Base-by-base conservation (phyloP, 1,140 invertebrate species). In the Drosophila pandora region DNA sequence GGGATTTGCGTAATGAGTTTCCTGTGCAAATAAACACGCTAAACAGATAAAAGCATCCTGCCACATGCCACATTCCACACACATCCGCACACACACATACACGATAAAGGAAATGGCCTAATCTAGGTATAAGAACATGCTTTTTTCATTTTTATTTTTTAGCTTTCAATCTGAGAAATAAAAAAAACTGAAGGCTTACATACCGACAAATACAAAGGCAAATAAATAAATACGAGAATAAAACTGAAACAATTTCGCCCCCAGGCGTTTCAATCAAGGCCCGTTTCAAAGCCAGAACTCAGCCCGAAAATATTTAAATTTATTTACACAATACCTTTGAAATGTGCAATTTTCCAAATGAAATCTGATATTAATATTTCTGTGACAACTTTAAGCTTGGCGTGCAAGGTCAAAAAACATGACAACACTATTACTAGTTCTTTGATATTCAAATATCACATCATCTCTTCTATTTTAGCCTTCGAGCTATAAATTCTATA, bases 1-100 rank as follows among this genome's bases (percentile, higher is more conserved):
- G 62, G 62, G 79, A 83, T 81, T 83, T 81, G 70, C 75, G 79
- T 83, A 83, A 83, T 83, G 80, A 83, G 80, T 83, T 83, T 83
- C 80, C 80, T 83, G 80, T 83, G 71, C 76, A 83, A 83, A 83
- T 83, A 83, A 81, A 72, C 73, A 76, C 62, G 71, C 72, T 68
- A 76, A 65, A 67, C 62, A 76, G 62, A 76, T 76, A 68, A 76
- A 76, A 76, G 55, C 73, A 72, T 55, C 41, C 41, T 43, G 41
- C 58, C 23, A 30, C 60, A 52, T 55, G 54, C 41, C 41, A 30
- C 37, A 60, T 58, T 21, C 34, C 34, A 37, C 10, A 37, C 10
- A n/a, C 17, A 17, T 17, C 23, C 54, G 22, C 30, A 37, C n/a
- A 53, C 47, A 30, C 54, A 57, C 39, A 60, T 28, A 23, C 25